Percentiles rank a stretch among this genome's conserved stretches.
Conservation (phyloP, 2,888 invertebrate species). For the Blastobasis adustella region DNA sequence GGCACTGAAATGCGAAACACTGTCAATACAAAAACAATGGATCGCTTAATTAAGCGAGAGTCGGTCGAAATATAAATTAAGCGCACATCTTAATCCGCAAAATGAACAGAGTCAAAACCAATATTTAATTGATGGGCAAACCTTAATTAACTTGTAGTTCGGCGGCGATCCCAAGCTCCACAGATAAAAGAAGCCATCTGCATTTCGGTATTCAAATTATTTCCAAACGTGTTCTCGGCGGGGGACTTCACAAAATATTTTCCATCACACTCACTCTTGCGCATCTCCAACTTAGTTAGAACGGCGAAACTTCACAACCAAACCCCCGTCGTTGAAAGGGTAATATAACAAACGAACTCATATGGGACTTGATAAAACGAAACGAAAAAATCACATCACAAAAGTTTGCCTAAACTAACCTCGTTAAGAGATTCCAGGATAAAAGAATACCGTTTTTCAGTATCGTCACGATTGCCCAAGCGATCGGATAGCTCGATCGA, state of each 20-base stretch:
- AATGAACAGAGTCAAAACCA: slow-evolving; percentile 66
- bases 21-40: not conserved
- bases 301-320: slow-evolving; percentile 47
- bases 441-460: slow-evolving; percentile 73
- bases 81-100: slow-evolving; percentile 52
- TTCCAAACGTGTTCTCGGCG: slow-evolving; percentile 67
- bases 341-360: slow-evolving; percentile 62
- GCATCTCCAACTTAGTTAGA: slow-evolving; percentile 42
- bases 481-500: slow-evolving; percentile 66
- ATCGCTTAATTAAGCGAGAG: slow-evolving; percentile 14
- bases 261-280: slow-evolving; percentile 68
- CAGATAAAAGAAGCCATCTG: slow-evolving; percentile 72
- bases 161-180: slow-evolving; percentile 43
- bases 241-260: slow-evolving; percentile 40
- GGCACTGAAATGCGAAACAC: no score
- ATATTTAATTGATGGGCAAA: slow-evolving; percentile 72
- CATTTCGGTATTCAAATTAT: slow-evolving; percentile 74
- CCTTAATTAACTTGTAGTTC: slow-evolving; percentile 74
- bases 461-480: slow-evolving; percentile 68
- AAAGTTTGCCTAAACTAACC: slow-evolving; percentile 74
- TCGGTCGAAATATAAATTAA: slow-evolving; percentile 51
- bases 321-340: slow-evolving; percentile 40
- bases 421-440: slow-evolving; percentile 73
- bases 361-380: slow-evolving; percentile 61
- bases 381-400: slow-evolving; percentile 67